Conservation (phyloP, 2,888 invertebrate genomes). For the Nymphalis urticae region DNA sequence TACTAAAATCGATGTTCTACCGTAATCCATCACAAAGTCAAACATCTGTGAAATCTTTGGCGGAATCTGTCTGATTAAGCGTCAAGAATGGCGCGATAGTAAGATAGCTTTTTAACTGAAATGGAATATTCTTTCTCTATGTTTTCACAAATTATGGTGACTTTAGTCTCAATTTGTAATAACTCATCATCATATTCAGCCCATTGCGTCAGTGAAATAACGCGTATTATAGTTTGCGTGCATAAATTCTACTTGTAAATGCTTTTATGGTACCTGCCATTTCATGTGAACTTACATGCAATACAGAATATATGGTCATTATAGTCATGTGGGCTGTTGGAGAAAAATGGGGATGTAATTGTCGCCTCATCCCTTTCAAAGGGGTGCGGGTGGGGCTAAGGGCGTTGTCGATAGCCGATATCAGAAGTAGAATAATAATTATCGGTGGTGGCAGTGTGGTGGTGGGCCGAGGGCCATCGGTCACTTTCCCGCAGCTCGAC, state of each 20-base stretch:
- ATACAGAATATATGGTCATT: slow-evolving; percentile 60
- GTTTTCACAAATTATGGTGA: background rate
- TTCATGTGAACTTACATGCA: slow-evolving; percentile 74
- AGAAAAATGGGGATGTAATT: slow-evolving; percentile 70
- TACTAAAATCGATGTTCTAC: slow-evolving; percentile 30
- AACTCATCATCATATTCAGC: background rate
- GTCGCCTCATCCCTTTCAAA: slow-evolving; percentile 70
- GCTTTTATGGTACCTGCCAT: slow-evolving; percentile 70
- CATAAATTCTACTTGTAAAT: slow-evolving; percentile 59
- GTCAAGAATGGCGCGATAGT: slow-evolving; percentile 3
- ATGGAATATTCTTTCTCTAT: background rate
- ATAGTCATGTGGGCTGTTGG: slow-evolving; percentile 51
- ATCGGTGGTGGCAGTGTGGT: slow-evolving; percentile 60
- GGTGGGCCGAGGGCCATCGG: slow-evolving; percentile 59
- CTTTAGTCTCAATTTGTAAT: background rate
- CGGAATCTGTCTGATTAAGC: slow-evolving; percentile 49
- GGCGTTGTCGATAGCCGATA: slow-evolving; percentile 67
- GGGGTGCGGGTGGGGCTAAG: slow-evolving; percentile 47
- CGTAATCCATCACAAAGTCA: slow-evolving; percentile 58
- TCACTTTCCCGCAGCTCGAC: slow-evolving; percentile 72
- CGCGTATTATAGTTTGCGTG: slow-evolving; percentile 69
- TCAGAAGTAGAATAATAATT: slow-evolving; percentile 78
- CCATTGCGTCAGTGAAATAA: slow-evolving; percentile 24
- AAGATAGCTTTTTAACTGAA: slow-evolving; percentile 19
- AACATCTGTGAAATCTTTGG: slow-evolving; percentile 57